Base-by-base conservation (phyloP, 2,888 invertebrate species). In the Euzophera pinguis region DNA sequence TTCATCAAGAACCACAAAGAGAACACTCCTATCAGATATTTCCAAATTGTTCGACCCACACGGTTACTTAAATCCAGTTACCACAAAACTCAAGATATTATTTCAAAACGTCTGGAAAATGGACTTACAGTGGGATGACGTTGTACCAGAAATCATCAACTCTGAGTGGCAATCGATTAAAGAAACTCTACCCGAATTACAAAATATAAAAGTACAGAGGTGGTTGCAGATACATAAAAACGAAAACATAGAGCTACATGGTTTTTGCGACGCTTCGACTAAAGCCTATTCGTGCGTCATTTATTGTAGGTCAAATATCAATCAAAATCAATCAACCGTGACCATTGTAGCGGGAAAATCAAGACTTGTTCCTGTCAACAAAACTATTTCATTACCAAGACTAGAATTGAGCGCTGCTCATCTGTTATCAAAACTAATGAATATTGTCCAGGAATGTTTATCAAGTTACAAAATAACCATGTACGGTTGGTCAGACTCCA, bases 1-100 rank as follows among this genome's bases (percentile, higher is more conserved):
- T 3, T 12, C 37, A 12, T 5, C 37, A 38, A 0, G 13, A 13
- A 38, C 37, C 13, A 38, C 37, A 5, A 38, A 38, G 13, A 12
- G 37, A 13, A 13, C 37, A 13, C 37, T 38, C 3, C 37, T 38
- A 8, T 58, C 61, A 7, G 52, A 59, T 13, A 62, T 65, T 43
- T 62, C 63, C 1, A 60, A 58, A 32, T 13, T 61, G 7, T 63
- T 58, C 22, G 63, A 65, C 38, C 65, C 63, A 0, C 32, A 62
- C 9, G 64, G 65, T 0, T 64, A 62, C 62, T 7, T 64, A 0
- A 29, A 55, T 0, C 64, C 65, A 0, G 6, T 59, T 3, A 53
- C 59, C 12, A 59, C 47, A 1, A 59, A 54, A 58, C n/a, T 56
- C n/a, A 66, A 66, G 57, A 12, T 64, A 29, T 38, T 62, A 29